These are phyloP conservation scores for Esox niger DNA, from an alignment of 2,113 vertebrate genomes.

Conservation along the genomic window DNA sequence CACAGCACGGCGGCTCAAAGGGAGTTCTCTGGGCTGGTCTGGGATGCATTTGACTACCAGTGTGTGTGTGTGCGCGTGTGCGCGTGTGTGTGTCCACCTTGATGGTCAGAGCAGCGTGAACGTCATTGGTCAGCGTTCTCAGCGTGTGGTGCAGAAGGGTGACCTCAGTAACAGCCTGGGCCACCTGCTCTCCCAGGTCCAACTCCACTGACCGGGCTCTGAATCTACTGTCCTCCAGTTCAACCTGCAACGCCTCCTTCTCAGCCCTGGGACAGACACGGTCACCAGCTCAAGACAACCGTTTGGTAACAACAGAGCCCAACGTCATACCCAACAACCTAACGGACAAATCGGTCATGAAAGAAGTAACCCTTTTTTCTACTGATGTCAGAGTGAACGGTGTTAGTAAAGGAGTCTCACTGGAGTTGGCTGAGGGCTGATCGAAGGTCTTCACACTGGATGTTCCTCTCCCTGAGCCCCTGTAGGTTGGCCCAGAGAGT, in stretches of 20 bases:
- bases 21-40: background rate
- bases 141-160: constrained; percentile 67
- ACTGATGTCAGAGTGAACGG: background rate
- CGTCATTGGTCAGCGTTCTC: constrained; percentile 46
- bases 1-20: background rate
- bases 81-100: constrained; percentile 46
- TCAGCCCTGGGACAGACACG: constrained; percentile 45
- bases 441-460: constrained; percentile 81
- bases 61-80: background rate
- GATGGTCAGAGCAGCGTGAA: constrained; percentile 43
- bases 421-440: constrained; percentile 67
- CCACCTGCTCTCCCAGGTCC: constrained; percentile 61
- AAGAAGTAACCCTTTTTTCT: no score
- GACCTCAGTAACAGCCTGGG: constrained; percentile 55
- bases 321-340: background rate
- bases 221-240: constrained; percentile 50
- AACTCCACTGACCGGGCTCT: constrained; percentile 41
- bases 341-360: background rate
- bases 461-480: constrained; percentile 73
- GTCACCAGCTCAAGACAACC: background rate
- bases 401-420: constrained; percentile 59
- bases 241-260: constrained; percentile 51
- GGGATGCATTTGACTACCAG: no score
- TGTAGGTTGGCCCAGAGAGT: constrained; percentile 70
- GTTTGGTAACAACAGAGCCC: no score